Base-by-base conservation (phyloP, 2,888 invertebrate genomes). In the Drymonia ruficornis region DNA sequence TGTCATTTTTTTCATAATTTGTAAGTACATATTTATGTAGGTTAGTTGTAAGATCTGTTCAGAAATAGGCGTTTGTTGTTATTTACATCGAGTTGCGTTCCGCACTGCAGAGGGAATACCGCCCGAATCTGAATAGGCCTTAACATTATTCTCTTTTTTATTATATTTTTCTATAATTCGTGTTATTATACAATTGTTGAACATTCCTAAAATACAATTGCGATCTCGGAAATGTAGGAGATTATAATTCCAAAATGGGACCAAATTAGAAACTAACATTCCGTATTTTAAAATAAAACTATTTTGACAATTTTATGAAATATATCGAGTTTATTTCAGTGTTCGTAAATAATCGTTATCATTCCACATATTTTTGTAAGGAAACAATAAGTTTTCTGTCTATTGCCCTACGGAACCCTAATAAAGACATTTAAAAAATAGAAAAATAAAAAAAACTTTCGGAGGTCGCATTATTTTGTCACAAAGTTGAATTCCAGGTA, bases 21-120 rank as follows among this genome's bases (percentile, higher is more conserved):
- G 18, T 63, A 58, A 62, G 59, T 69, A 63, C 62, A 69, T 72
- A 72, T 72, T 68, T 71, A 64, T 72, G 46, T 72, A 66, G 66
- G 8, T 38, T 61, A 53, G 54, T 38, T 51, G 23, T 28, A 11
- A n/a, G 16, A 16, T 16, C 16, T 40, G 16, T 40, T 11, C 40
- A 40, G 36, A 36, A 36, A n/a, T 36, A n/a, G 13, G n/a, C n/a
- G 36, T 8, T 36, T 4, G 5, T 36, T 13, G n/a, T 12, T 36
- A 36, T 4, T 13, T 1, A 36, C 9, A 9, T n/a, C n/a, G 5
- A n/a, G n/a, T 36, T n/a, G 4, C 31, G 7, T 31, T 2, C 31
- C 11, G 31, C 31, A 34, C 8, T 7, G 28, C 8, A 11, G 36
- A 36, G n/a, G 6, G 36, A n/a, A 36, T 6, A n/a, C 36, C 4